These are phyloP conservation scores for Andrena bucephala DNA, from an alignment of 2,888 invertebrate species.

Conservation along the genomic window DNA sequence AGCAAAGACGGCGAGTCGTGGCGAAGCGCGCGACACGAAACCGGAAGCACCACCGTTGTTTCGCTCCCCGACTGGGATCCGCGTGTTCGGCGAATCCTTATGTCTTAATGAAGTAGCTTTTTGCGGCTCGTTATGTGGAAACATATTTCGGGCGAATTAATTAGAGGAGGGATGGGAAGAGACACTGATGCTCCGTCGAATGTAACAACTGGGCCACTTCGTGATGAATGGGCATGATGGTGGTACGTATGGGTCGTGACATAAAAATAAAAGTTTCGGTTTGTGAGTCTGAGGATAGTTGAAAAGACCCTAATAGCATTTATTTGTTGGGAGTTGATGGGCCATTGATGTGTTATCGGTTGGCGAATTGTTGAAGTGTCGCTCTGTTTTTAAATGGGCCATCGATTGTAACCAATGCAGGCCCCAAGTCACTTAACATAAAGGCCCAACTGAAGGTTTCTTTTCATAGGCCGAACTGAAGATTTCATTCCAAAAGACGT, in stretches of 20 bases:
- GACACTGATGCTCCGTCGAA: neutral
- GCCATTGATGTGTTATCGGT: no score
- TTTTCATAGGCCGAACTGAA: no score
- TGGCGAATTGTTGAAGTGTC: no score
- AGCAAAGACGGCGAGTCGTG: slow-evolving; percentile 14
- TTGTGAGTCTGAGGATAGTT: neutral
- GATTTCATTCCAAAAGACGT: no score
- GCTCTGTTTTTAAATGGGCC: no score
- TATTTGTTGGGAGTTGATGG: no score
- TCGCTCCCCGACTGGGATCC: neutral
- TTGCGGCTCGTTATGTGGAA: slow-evolving; percentile 28
- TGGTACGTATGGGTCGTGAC: no score
- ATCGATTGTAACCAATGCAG: no score
- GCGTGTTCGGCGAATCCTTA: neutral
- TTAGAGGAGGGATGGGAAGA: slow-evolving; percentile 16
- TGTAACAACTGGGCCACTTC: neutral
- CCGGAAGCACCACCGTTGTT: slow-evolving; percentile 30
- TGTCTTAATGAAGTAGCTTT: slow-evolving; percentile 33
- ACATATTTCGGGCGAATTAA: slow-evolving; percentile 39
- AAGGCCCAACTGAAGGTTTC: no score
- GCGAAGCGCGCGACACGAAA: slow-evolving; percentile 13
- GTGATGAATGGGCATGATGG: neutral
- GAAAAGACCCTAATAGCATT: neutral
- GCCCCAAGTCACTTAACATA: no score
- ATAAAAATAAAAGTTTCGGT: neutral